phyloP scores from a whole-genome alignment of 2,797 vertebrate genomes.

The Stomatorhinus walkeri region DNA sequence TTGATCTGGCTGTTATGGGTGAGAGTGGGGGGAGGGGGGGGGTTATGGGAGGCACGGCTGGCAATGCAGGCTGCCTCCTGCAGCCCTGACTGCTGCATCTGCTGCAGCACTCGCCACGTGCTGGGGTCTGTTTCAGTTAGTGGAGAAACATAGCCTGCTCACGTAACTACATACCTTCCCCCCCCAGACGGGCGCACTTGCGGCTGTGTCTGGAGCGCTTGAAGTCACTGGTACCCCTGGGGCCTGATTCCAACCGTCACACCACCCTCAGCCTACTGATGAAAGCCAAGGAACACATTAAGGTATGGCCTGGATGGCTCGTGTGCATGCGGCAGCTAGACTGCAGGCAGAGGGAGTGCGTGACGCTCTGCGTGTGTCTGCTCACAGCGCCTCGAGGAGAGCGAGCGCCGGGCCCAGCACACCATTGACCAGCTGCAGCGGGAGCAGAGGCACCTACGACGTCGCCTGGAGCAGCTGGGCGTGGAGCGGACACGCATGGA shows the following conservation, averaged over 20 bases:
- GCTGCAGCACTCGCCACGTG: neutral
- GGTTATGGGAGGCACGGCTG: neutral
- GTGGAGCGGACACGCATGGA: constrained; percentile 80
- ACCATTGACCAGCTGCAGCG: constrained; percentile 86
- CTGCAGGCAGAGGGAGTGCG: neutral
- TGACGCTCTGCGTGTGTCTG: neutral
- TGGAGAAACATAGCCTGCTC: neutral
- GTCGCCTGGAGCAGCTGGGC: constrained; percentile 87
- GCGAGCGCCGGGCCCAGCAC: constrained; percentile 77
- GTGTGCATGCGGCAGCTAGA: neutral
- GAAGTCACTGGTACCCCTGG: constrained; percentile 81
- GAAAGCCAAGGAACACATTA: constrained; percentile 86
- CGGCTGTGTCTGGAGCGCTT: constrained; percentile 85
- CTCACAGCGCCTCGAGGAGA: constrained; percentile 81
- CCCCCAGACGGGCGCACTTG: constrained; percentile 76
- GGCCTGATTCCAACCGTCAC: constrained; percentile 76
- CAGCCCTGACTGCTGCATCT: neutral
- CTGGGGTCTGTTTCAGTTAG: neutral
- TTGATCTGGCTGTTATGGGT: neutral
- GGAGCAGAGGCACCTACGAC: constrained; percentile 82
- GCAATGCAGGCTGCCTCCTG: neutral
- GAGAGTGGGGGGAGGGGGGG: neutral
- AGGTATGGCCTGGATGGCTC: constrained; percentile 54
- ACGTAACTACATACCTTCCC: neutral
- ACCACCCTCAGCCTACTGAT: constrained; percentile 88